Evolutionary conservation across 1,140 invertebrate genomes (phyloP).

Genomic region (Brachionus sp.): DNA sequence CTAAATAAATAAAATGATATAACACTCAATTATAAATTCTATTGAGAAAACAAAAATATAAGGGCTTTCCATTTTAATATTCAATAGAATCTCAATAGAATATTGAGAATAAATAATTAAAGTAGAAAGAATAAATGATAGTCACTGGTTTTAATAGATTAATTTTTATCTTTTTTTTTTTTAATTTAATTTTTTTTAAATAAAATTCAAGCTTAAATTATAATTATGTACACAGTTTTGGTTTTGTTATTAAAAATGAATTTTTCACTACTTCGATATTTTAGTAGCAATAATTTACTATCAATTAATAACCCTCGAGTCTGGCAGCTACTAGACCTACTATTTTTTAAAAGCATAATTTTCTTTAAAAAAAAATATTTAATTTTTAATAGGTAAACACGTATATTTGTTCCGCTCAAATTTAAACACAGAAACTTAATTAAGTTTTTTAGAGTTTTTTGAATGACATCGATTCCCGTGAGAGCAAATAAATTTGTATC

Average conservation of each 20-base stretch:
- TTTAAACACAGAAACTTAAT: neutral
- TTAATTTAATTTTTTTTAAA: no score
- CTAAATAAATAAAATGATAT: neutral
- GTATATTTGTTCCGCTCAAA: neutral
- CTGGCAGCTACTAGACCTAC: neutral
- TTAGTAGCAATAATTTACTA: neutral
- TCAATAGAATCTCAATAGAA: neutral
- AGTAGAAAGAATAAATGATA: neutral
- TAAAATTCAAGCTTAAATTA: neutral
- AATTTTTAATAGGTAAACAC: neutral
- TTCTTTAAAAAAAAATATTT: no score
- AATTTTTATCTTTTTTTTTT: no score
- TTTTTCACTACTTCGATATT: neutral
- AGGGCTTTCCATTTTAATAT: neutral
- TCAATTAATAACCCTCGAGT: neutral
- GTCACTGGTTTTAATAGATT: neutral
- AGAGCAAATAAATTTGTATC: neutral
- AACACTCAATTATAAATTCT: constrained; percentile 4
- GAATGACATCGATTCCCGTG: neutral
- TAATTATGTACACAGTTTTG: neutral
- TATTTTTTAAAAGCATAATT: neutral
- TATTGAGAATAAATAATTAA: neutral
- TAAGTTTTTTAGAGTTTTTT: neutral
- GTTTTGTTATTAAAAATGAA: neutral
- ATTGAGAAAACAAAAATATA: neutral